These are phyloP conservation scores for Pluvianellus socialis DNA, from an alignment of 2,113 vertebrate species.

Conservation along the genomic window DNA sequence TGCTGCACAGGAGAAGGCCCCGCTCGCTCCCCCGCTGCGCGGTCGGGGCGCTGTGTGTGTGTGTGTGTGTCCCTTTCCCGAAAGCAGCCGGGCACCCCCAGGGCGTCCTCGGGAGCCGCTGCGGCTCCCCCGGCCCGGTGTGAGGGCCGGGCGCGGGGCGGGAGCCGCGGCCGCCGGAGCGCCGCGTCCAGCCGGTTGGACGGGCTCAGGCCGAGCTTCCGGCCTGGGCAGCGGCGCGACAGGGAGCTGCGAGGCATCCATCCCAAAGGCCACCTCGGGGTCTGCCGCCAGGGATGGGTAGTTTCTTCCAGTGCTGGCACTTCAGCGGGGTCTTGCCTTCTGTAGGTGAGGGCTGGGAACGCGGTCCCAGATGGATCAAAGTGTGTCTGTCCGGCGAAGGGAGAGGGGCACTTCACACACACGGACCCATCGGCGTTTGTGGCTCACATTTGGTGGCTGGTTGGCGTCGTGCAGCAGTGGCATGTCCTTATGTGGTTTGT, in stretches of 20 bases:
- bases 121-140: background rate
- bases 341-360: background rate
- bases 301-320: no score
- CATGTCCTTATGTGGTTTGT: background rate
- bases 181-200: accelerated
- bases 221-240: background rate
- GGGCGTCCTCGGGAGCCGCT: accelerated
- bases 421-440: background rate
- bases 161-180: background rate
- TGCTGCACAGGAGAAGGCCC: background rate
- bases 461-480: background rate
- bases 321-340: background rate
- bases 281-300: no score
- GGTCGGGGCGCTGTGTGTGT: no score
- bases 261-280: accelerated
- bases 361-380: background rate
- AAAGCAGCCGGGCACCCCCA: background rate
- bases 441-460: background rate
- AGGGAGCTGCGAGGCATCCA: background rate
- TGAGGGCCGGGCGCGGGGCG: background rate
- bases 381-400: background rate
- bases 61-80: no score
- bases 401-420: background rate
- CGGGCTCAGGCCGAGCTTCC: background rate
- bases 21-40: background rate